Evolutionary conservation across 1,140 invertebrate genomes (phyloP), one percentile per base, ranked within the genome.

Genomic region (Eupeodes corollae): DNA sequence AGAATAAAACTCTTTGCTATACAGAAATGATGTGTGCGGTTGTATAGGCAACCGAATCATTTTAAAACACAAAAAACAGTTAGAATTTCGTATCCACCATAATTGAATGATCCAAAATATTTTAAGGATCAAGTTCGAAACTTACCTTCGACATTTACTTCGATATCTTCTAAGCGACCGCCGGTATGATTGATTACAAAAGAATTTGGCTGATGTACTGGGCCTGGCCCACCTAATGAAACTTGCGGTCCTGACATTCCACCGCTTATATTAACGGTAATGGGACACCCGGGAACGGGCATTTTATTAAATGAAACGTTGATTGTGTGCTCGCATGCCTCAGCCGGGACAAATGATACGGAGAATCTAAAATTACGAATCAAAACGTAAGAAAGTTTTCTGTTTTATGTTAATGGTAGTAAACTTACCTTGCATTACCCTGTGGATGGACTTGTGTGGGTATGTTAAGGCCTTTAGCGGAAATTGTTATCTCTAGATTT

Each of bases 391-490:
- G 6, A 14, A 12, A 15, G 3, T 58, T 69, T 46, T 54, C 59
- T 21, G 47, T 52, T 32, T 46, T 48, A 11, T 41, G 44, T 47
- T 21, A 48, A 55, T 67, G 40, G 58, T 50, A 26, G 56, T 34
- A 2, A 10, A 47, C 52, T 57, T 34, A 68, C 66, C 66, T 68
- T 59, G 76, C 76, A 73, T 76, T 78, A 56, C 75, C 75, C 68
- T 97, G 84, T 11, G 92, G 88, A 68, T 92, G 89, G n/a, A 98
- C 93, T 79, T 96, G 91, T 19, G 94, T 98, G 14, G 93, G 91
- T 54, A 97, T 91, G 63, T 94, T 95, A 39, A 90, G 79, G 6
- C 91, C 92, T 61, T 90, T 80, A 33, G 89, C 90, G 51, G 87
- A 89, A 52, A 98, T 95, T 16, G 91, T 92, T 34, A 98, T 97